Evolutionary conservation across 2,888 invertebrate species (phyloP).

Genomic region (Timandra comae): DNA sequence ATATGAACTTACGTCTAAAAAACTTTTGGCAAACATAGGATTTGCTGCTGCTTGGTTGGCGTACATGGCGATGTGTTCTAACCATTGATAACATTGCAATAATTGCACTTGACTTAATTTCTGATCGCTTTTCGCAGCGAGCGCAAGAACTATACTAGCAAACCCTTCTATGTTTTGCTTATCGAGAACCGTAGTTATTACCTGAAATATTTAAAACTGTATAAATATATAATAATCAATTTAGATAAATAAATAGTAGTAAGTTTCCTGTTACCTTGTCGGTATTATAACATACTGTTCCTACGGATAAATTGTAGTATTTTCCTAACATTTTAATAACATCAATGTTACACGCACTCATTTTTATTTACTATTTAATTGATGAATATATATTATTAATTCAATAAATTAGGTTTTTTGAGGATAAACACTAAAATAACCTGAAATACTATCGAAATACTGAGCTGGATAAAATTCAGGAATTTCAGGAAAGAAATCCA

Average conservation of each 20-base stretch:
- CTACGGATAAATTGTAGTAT: slow-evolving; percentile 69
- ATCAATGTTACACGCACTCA: slow-evolving; percentile 53
- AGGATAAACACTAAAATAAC: no score
- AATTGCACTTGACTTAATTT: slow-evolving; percentile 55
- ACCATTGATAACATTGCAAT: slow-evolving; percentile 78
- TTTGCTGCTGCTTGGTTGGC: slow-evolving; percentile 65
- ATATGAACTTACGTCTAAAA: slow-evolving; percentile 72
- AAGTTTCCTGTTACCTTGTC: slow-evolving; percentile 64
- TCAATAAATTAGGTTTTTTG: no score
- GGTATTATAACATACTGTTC: slow-evolving; percentile 70
- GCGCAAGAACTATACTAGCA: slow-evolving; percentile 68
- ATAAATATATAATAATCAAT: neutral
- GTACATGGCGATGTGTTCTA: slow-evolving; percentile 79
- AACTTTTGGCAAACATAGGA: slow-evolving; percentile 57
- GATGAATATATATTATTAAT: no score
- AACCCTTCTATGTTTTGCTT: slow-evolving; percentile 67
- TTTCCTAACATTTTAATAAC: slow-evolving; percentile 70
- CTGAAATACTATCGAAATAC: no score
- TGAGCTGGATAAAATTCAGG: no score
- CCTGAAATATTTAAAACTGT: slow-evolving; percentile 42
- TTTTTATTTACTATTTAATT: no score
- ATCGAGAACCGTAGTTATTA: slow-evolving; percentile 59
- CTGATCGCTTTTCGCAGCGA: slow-evolving; percentile 58
- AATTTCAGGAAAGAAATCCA: no score
- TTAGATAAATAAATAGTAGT: neutral